phyloP scores from a whole-genome alignment of 2,797 vertebrate species.

The Diplodus sargus region DNA sequence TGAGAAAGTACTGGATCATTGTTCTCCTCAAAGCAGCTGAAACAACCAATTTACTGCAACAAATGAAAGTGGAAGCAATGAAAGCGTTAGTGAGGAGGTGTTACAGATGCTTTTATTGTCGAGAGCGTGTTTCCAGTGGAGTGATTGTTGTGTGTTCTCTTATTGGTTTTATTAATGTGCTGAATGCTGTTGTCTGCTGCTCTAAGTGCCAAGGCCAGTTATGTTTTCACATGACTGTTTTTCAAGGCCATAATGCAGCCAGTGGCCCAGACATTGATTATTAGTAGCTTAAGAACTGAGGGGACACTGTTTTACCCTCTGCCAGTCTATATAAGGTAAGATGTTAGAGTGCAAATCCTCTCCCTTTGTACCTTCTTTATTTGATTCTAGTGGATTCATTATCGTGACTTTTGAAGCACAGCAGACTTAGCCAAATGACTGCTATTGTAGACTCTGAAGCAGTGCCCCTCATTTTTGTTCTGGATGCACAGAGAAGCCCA shows the following conservation, averaged over 20 bases:
- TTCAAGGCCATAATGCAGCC: conserved; percentile 41
- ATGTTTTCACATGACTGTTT: conserved; percentile 42
- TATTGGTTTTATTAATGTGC: conserved; percentile 66
- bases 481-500: conserved; percentile 55
- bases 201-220: conserved; percentile 50
- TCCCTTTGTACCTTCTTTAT: conserved; percentile 53
- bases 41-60: conserved; percentile 72
- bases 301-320: conserved; percentile 30
- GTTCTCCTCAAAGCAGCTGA: conserved; percentile 71
- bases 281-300: conserved; percentile 45
- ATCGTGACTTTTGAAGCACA: conserved; percentile 67
- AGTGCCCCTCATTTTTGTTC: conserved; percentile 55
- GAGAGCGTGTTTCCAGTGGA: conserved; percentile 48
- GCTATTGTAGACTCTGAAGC: conserved; percentile 61
- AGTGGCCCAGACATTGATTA: conserved; percentile 61
- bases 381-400: conserved; percentile 67
- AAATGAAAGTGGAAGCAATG: conserved; percentile 70
- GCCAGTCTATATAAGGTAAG: conserved; percentile 37
- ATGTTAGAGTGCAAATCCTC: conserved; percentile 46
- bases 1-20: conserved; percentile 66
- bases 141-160: conserved; percentile 58
- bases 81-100: conserved; percentile 61
- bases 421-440: conserved; percentile 59
- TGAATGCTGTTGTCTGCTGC: conserved; percentile 57
- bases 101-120: conserved; percentile 63